Base-by-base conservation (phyloP, 1,140 invertebrate genomes). In the Penaeus vannamei region DNA sequence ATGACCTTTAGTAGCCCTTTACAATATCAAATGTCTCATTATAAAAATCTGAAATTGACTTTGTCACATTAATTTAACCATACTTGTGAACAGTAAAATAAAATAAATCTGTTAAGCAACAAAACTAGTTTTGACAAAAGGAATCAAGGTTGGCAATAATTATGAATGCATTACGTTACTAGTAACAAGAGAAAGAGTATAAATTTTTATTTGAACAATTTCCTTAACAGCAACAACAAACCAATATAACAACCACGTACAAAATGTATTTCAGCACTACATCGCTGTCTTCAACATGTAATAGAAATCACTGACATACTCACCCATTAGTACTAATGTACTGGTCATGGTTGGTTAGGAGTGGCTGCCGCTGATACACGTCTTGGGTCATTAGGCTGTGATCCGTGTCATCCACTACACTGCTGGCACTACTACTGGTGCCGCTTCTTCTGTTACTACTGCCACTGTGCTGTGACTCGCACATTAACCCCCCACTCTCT, bases 331-430 rank as follows among this genome's bases (percentile, higher is more conserved):
- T 64, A 53, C 83, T 83, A 59, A 86, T 83, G 59, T 90, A 90
- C 23, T 85, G 46, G 59, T 87, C 89, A 61, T 90, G 84, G 32
- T 79, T 86, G 32, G 84, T 36, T 22, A 90, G 79, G 66, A 90
- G 85, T 46, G 89, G 89, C 59, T 90, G 89, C 23, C 89, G 85
- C 81, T 90, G 89, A n/a, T 90, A 90, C 22, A 90, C 89, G 81
- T 90, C 89, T 36, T 90, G 89, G 10, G 85, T 90, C 89, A 90
- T 90, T 32, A 84, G 85, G 66, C 89, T 82, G 80, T 82, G 85
- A 53, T 90, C 89, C 46, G 62, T 36, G 17, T 86, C 84, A 23
- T 90, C 89, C 84, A 84, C 89, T 36, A 90, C 89, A 36, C 84
- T 84, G 80, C 84, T 86, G 80, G 84, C 80, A 76, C 89, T 90